Percentiles rank a stretch among this genome's conserved stretches.
Evolutionary conservation across 1,140 invertebrate genomes (phyloP).

Genomic region (Plodia interpunctella): DNA sequence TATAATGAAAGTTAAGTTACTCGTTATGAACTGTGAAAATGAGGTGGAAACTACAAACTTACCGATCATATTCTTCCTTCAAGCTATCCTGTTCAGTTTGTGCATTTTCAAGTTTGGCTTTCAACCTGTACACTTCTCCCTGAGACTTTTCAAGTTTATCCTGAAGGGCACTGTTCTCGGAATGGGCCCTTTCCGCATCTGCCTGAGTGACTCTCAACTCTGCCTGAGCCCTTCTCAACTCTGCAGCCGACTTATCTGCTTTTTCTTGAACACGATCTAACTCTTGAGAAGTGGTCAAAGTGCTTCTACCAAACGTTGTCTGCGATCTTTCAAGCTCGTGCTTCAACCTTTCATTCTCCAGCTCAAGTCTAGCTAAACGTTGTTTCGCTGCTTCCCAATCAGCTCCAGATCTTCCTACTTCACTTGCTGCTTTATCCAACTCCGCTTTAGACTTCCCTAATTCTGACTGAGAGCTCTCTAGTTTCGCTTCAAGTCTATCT

Average conservation of each 20-base stretch:
- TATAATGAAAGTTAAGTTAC: too few relatives aligned
- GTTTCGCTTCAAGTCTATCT: constrained; percentile 91
- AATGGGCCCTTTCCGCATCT: constrained; percentile 90
- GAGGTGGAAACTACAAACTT: constrained; percentile 22
- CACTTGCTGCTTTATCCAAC: constrained; percentile 92
- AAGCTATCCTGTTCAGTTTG: constrained; percentile 95
- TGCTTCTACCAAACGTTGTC: constrained; percentile 87
- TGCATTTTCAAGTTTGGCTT: constrained; percentile 95
- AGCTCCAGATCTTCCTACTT: constrained; percentile 90
- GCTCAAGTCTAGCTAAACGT: constrained; percentile 87
- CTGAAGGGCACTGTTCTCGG: constrained; percentile 90
- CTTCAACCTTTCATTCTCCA: constrained; percentile 92
- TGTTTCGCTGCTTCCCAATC: constrained; percentile 95
- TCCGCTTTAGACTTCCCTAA: constrained; percentile 95
- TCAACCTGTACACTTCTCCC: constrained; percentile 94
- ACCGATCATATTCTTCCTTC: constrained; percentile 92
- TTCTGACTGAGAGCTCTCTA: constrained; percentile 95
- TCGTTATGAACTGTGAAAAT: too few relatives aligned
- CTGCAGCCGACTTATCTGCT: constrained; percentile 89
- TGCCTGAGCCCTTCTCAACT: constrained; percentile 90
- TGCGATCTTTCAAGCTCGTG: constrained; percentile 91
- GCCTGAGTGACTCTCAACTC: constrained; percentile 90
- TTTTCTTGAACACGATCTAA: constrained; percentile 91
- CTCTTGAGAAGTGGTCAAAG: constrained; percentile 85
- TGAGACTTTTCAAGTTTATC: constrained; percentile 96